Base-by-base conservation (phyloP, 2,888 invertebrate genomes). In the Escarpia spicata region DNA sequence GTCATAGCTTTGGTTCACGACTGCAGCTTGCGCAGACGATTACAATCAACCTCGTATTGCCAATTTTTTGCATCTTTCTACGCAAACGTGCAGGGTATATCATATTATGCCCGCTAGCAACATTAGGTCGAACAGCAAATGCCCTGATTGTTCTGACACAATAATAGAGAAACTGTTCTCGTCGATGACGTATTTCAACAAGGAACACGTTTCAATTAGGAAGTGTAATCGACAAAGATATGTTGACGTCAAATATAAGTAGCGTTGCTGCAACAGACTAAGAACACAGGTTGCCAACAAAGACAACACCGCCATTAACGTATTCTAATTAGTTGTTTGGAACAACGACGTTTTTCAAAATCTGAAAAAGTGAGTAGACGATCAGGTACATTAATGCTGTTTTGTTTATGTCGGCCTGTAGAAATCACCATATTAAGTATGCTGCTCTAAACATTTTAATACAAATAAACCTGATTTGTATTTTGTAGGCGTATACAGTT, bases 161-260 rank as follows among this genome's bases (percentile, higher is more conserved):
- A 52, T 52, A 52, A 52, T 15, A 15, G 9, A 52, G 9, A 52
- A 9, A 52, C 52, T 52, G 9, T 52, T 52, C 15, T 75, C 19
- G 75, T 15, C n/a, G 6, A 75, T 6, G 19, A 26, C 75, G 75
- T 75, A 75, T 75, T 75, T 75, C 15, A 75, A 75, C 19, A 15
- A 75, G 75, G 75, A 75, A 75, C 75, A 75, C 19, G 75, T 75
- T 75, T 75, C 19, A 75, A 75, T 75, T 75, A 75, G 75, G 75
- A 75, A 19, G n/a, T 6, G 26, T 19, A 75, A 75, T 75, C 75
- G 75, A 75, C n/a, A 2, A 75, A 19, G 26, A 1, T 6, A 75
- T 26, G 26, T 75, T 75, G 26, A 26, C 26, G 26, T 26, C 75
- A 75, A 4, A 2, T 75, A 6, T 19, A 75, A 75, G 75, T 75